These are phyloP conservation scores for Phenganax marumi DNA, from an alignment of 92 coral and sea anemone genomes.

Conservation along the genomic window DNA sequence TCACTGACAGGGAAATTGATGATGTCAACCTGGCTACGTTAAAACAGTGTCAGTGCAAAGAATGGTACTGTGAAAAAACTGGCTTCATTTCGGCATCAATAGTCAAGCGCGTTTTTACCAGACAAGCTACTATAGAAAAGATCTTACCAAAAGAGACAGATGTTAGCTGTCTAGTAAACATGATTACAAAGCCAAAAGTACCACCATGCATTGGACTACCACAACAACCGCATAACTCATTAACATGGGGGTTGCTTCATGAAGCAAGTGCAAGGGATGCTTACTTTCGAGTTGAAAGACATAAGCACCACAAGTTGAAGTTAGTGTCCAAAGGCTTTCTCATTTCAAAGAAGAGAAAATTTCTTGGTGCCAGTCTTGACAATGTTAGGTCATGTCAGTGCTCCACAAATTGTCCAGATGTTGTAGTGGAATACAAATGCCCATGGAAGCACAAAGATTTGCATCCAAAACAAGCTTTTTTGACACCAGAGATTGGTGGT, in stretches of 20 bases:
- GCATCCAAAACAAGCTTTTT: conserved; percentile 1
- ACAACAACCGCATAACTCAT: conserved; percentile 4
- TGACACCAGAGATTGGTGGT: neutral
- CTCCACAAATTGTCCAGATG: neutral
- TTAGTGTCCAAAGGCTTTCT: conserved; percentile 3
- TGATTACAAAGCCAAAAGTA: neutral
- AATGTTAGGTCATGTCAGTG: neutral
- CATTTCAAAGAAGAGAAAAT: neutral
- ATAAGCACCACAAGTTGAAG: conserved; percentile 6
- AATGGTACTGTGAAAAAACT: neutral
- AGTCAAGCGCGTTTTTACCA: neutral
- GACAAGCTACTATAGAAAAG: neutral
- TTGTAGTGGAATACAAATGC: conserved; percentile 8
- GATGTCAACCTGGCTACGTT: neutral
- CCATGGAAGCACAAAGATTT: conserved; percentile 11
- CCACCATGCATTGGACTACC: neutral
- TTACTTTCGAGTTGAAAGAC: neutral
- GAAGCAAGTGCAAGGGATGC: conserved; percentile 1
- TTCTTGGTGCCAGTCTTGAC: conserved; percentile 7
- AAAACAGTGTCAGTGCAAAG: conserved; percentile 18
- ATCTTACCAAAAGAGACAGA: neutral
- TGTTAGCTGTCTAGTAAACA: neutral
- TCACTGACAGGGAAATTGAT: neutral
- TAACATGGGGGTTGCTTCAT: neutral
- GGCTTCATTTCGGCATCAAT: conserved; percentile 6